Conservation (phyloP, 2,113 vertebrate species). For the Cyphomyrus discorhynchus region DNA sequence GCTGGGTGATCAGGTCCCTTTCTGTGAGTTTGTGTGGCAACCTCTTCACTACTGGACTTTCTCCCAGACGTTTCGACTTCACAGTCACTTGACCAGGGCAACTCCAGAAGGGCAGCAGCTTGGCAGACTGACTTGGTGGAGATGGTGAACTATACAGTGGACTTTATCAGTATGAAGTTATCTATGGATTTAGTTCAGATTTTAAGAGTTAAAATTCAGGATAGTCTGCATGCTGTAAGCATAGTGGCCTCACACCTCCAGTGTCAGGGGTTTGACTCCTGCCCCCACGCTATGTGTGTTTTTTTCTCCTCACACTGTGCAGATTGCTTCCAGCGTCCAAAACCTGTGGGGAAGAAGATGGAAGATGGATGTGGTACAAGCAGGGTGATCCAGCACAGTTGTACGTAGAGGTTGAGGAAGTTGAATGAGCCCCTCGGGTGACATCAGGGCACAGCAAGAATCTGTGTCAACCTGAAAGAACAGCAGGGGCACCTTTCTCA, state of each 20-base stretch:
- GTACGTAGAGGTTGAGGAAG: neutral
- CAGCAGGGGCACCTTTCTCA: neutral
- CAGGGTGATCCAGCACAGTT: neutral
- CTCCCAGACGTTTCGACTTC: neutral
- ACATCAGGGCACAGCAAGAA: neutral
- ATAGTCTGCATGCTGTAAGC: neutral
- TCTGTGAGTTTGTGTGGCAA: neutral
- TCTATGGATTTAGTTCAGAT: neutral
- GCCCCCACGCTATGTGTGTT: neutral
- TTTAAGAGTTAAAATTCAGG: neutral
- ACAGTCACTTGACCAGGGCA: neutral
- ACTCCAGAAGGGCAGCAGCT: neutral
- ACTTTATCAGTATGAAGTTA: neutral
- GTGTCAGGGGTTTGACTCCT: neutral
- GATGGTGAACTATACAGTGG: neutral
- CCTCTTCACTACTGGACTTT: neutral
- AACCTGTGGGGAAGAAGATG: neutral
- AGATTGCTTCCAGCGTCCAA: neutral
- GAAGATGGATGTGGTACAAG: neutral
- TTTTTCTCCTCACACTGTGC: neutral
- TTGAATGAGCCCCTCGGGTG: neutral
- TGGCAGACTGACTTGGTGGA: neutral
- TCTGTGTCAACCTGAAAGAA: neutral
- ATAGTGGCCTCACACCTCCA: neutral
- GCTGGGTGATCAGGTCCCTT: neutral